Percentiles rank a stretch among this genome's conserved stretches.
These are phyloP conservation scores for Dione vanillae DNA, from an alignment of 2,888 invertebrate species.

Conservation along the genomic window DNA sequence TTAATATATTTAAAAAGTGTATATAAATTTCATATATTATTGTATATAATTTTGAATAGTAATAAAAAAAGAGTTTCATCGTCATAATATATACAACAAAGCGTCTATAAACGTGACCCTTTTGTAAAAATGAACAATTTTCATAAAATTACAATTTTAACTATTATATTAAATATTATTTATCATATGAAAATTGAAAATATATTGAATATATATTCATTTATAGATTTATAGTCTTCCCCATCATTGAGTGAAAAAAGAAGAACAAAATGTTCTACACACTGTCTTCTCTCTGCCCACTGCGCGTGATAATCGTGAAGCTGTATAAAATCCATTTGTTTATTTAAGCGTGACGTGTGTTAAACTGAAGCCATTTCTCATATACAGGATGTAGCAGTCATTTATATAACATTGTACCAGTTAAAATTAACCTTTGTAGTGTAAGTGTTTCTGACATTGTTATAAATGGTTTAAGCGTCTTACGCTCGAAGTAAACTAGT, in stretches of 20 bases:
- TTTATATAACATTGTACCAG: constrained; percentile 23
- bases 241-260: too few relatives aligned
- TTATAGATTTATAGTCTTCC: too few relatives aligned
- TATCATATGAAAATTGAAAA: too few relatives aligned
- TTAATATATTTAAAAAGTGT: neutral
- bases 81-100: too few relatives aligned
- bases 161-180: too few relatives aligned
- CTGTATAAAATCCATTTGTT: neutral
- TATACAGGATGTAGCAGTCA: constrained; percentile 1
- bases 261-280: neutral
- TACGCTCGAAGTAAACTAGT: constrained; percentile 2
- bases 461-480: constrained; percentile 20
- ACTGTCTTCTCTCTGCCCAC: neutral
- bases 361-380: neutral
- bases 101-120: too few relatives aligned
- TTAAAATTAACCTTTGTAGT: constrained; percentile 24
- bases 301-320: neutral
- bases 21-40: too few relatives aligned
- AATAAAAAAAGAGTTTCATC: too few relatives aligned
- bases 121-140: too few relatives aligned
- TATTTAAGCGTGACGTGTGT: constrained; percentile 4
- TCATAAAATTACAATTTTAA: too few relatives aligned
- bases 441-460: constrained; percentile 27
- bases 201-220: too few relatives aligned
- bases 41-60: too few relatives aligned